Evolutionary conservation across 2,888 invertebrate genomes (phyloP).

Genomic region (Amblyteles armatorius): DNA sequence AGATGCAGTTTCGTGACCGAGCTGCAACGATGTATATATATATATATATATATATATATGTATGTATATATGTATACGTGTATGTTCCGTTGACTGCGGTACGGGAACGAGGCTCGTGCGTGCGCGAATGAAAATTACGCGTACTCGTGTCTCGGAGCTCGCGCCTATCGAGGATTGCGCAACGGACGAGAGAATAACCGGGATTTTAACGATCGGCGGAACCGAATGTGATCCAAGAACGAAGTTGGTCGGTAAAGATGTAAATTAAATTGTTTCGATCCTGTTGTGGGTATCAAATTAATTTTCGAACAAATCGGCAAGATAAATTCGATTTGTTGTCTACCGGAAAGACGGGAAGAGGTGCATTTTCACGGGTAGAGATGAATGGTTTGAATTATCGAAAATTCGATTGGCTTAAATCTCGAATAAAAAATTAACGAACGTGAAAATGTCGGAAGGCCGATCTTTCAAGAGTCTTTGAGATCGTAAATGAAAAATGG

Average conservation of each 20-base stretch:
- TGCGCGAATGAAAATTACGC: constrained; percentile 56
- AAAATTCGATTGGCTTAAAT: too few species aligned
- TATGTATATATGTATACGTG: not conserved
- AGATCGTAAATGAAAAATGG: too few species aligned
- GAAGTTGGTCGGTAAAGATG: not conserved
- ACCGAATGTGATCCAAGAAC: not conserved
- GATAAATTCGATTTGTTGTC: too few species aligned
- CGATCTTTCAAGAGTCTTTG: too few species aligned
- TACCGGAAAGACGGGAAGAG: too few species aligned
- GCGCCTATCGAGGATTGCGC: constrained; percentile 66
- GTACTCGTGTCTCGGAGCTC: constrained; percentile 57
- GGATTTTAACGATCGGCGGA: constrained; percentile 7
- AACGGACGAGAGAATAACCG: constrained; percentile 46
- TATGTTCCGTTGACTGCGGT: not conserved
- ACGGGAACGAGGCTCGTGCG: constrained; percentile 18
- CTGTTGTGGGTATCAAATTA: too few species aligned
- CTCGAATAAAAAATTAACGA: too few species aligned
- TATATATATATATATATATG: not conserved
- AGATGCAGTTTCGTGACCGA: constrained; percentile 24
- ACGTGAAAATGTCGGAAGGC: too few species aligned
- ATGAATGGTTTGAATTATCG: too few species aligned
- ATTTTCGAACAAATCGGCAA: too few species aligned
- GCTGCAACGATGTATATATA: constrained; percentile 2
- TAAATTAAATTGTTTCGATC: not conserved
- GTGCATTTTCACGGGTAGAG: too few species aligned